Conservation (phyloP, 2,797 vertebrate species). For the Chrysocyon brachyurus region DNA sequence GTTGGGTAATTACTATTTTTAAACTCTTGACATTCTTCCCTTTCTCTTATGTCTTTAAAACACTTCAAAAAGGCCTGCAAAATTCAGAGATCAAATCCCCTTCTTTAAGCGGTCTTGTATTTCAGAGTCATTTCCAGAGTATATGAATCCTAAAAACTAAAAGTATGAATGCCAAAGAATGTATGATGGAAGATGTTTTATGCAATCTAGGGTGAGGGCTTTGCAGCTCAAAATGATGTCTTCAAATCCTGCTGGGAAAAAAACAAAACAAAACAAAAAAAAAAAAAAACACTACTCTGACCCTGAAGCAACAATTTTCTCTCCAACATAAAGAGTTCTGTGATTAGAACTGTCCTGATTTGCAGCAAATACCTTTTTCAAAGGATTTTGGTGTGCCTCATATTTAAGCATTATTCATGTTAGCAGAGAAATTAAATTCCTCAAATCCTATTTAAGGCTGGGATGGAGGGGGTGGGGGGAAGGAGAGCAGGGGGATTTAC, state of each 20-base stretch:
- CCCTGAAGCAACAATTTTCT: not conserved
- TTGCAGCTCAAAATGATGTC: constrained; percentile 50
- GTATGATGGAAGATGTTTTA: not conserved
- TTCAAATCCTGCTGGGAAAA: not conserved
- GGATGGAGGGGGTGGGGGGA: not conserved
- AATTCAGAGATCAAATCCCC: not conserved
- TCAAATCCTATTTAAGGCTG: constrained; percentile 73
- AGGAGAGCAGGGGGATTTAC: constrained; percentile 75
- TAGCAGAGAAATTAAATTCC: constrained; percentile 83
- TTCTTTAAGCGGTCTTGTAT: constrained; percentile 31
- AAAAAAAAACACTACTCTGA: not conserved
- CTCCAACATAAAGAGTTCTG: constrained; percentile 17
- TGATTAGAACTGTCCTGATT: constrained; percentile 67
- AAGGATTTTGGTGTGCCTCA: not conserved
- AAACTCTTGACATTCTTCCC: not conserved
- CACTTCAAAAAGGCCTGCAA: not conserved
- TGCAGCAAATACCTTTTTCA: constrained; percentile 64
- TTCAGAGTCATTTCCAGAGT: constrained; percentile 18
- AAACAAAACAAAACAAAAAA: not conserved
- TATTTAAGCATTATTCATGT: constrained; percentile 66
- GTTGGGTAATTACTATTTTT: constrained; percentile 5
- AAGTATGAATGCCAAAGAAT: not conserved
- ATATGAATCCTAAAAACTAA: not conserved
- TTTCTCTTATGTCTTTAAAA: constrained; percentile 42
- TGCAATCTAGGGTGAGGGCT: not conserved